phyloP scores from a whole-genome alignment of 2,797 vertebrate genomes.

The Catamblyrhynchus diadema region DNA sequence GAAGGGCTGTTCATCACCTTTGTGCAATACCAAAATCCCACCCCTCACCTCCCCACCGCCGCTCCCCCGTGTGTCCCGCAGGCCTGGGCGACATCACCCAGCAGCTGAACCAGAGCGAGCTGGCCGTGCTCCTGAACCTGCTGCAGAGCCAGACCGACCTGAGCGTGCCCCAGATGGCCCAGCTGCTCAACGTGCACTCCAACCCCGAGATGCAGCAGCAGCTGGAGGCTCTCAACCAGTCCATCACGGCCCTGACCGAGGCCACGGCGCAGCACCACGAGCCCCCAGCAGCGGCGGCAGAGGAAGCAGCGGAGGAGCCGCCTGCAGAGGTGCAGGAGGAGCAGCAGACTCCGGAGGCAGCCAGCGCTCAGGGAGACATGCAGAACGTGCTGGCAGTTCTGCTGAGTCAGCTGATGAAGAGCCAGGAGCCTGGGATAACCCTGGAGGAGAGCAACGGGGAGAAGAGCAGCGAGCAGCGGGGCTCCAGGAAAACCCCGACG shows the following conservation, averaged over 20 bases:
- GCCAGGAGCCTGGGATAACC: slow-evolving; percentile 80
- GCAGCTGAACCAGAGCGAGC: slow-evolving; percentile 94
- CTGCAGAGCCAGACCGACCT: slow-evolving; percentile 96
- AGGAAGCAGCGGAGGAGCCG: slow-evolving; percentile 68
- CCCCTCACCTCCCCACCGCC: background rate
- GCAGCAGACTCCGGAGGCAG: slow-evolving; percentile 70
- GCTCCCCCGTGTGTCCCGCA: slow-evolving; percentile 42
- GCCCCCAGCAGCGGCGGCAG: slow-evolving; percentile 57
- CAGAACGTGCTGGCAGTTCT: slow-evolving; percentile 91
- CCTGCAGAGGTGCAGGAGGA: slow-evolving; percentile 68
- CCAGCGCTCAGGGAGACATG: slow-evolving; percentile 88
- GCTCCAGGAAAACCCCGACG: slow-evolving; percentile 71
- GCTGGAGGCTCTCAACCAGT: slow-evolving; percentile 89
- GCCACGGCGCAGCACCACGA: slow-evolving; percentile 78
- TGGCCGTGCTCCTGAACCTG: slow-evolving; percentile 93
- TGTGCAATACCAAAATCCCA: fast-evolving
- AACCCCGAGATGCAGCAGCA: slow-evolving; percentile 86
- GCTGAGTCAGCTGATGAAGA: slow-evolving; percentile 93
- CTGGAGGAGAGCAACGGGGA: slow-evolving; percentile 90
- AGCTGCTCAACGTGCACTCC: slow-evolving; percentile 90
- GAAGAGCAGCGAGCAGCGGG: slow-evolving; percentile 83
- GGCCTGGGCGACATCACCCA: slow-evolving; percentile 90
- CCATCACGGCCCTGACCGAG: slow-evolving; percentile 88
- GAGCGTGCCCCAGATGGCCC: slow-evolving; percentile 91
- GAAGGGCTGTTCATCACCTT: fast-evolving